These are phyloP conservation scores for Pantherophis alleghaniensis DNA, from an alignment of 2,797 vertebrate species.

Conservation along the genomic window DNA sequence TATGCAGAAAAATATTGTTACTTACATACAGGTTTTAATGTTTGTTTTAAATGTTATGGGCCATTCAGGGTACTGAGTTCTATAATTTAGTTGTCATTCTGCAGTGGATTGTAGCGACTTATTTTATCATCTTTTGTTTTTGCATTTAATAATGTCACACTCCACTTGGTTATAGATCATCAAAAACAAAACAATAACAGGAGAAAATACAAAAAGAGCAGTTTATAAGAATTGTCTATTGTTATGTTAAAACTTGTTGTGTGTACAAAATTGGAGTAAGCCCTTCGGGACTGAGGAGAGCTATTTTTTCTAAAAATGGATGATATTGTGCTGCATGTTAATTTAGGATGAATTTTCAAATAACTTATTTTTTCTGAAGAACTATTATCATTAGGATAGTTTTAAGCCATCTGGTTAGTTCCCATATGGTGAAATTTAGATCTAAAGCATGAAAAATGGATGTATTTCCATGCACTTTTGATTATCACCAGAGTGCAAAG, in stretches of 20 bases:
- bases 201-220: background rate
- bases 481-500: background rate
- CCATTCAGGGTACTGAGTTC: background rate
- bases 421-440: background rate
- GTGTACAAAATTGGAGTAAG: background rate
- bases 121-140: background rate
- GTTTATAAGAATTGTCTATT: background rate
- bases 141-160: background rate
- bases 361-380: background rate
- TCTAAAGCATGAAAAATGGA: background rate
- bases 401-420: background rate
- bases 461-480: background rate
- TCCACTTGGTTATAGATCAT: background rate
- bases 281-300: background rate
- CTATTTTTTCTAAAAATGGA: background rate
- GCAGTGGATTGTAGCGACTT: background rate
- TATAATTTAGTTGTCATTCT: background rate
- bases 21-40: background rate
- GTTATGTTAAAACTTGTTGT: background rate
- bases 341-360: background rate
- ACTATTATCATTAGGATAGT: background rate
- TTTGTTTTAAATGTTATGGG: background rate
- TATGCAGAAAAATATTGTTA: background rate
- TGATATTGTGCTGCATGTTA: background rate
- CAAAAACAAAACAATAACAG: background rate